A percentile compares a stretch with the other conserved stretches of the same genome.
phyloP scores from a whole-genome alignment of 2,113 vertebrate genomes.

The Nesogale talazaci region DNA sequence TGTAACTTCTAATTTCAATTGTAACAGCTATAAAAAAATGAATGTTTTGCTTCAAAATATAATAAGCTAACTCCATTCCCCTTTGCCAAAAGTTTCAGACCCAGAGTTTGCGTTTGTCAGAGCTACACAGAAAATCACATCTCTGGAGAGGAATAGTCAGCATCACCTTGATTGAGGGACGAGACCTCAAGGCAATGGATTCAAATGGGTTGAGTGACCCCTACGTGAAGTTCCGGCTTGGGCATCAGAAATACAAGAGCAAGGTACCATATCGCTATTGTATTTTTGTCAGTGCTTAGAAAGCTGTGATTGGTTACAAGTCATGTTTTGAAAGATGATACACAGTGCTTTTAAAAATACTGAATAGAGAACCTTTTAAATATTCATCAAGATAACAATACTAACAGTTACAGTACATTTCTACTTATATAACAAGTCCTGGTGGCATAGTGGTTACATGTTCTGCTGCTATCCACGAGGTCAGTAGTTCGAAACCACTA shows the following conservation, averaged over 20 bases:
- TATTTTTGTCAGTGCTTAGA: background rate
- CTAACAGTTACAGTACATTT: background rate
- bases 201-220: slow-evolving; percentile 95
- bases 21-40: background rate
- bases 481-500: no score
- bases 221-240: slow-evolving; percentile 96
- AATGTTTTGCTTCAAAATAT: slow-evolving; percentile 10
- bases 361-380: background rate
- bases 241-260: slow-evolving; percentile 98
- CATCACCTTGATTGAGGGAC: slow-evolving; percentile 95
- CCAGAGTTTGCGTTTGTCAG: slow-evolving; percentile 95
- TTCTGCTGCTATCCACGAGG: no score
- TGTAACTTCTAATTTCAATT: background rate
- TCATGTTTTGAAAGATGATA: background rate
- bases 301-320: background rate
- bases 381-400: background rate
- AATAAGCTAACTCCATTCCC: slow-evolving; percentile 64
- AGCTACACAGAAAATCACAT: slow-evolving; percentile 95
- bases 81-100: slow-evolving; percentile 88
- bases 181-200: slow-evolving; percentile 95
- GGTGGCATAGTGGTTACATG: no score
- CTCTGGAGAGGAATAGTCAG: slow-evolving; percentile 98
- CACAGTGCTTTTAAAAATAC: background rate
- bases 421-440: background rate
- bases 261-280: slow-evolving; percentile 88